phyloP scores from a whole-genome alignment of 2,888 invertebrate genomes.

The Ceratothoa steindachneri region DNA sequence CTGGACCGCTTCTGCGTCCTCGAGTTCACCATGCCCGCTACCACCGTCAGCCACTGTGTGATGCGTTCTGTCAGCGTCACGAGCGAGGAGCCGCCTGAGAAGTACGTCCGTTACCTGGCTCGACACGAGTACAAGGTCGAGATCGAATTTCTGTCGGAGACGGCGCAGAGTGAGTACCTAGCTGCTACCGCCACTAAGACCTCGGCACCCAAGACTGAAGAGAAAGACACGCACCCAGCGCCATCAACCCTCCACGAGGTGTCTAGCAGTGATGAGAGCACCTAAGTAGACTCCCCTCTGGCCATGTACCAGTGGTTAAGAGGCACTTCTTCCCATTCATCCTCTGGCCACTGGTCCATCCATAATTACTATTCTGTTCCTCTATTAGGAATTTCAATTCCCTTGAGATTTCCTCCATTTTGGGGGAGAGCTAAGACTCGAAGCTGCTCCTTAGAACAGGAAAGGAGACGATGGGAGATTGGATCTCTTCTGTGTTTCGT shows the following conservation, averaged over 20 bases:
- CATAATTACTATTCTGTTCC: too few relatives aligned
- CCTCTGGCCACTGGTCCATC: too few relatives aligned
- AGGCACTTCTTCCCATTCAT: too few relatives aligned
- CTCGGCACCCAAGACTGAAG: constrained; percentile 17
- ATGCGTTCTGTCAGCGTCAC: constrained; percentile 75
- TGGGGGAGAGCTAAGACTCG: too few relatives aligned
- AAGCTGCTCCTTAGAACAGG: too few relatives aligned
- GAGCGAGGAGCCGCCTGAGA: constrained; percentile 85
- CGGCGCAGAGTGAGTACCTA: constrained; percentile 64
- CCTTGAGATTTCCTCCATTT: too few relatives aligned
- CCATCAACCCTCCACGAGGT: constrained; percentile 20
- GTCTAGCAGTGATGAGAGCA: constrained; percentile 36
- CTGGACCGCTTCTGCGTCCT: constrained; percentile 80
- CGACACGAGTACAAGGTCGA: constrained; percentile 93
- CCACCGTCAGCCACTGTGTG: constrained; percentile 88
- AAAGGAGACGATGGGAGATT: too few relatives aligned
- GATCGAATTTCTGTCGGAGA: constrained; percentile 78
- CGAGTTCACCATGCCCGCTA: constrained; percentile 98
- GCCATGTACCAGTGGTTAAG: too few relatives aligned
- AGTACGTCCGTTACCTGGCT: constrained; percentile 93
- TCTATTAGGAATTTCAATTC: too few relatives aligned
- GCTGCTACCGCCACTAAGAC: constrained; percentile 58
- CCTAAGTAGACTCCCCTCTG: constrained; percentile 21
- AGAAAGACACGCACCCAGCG: constrained; percentile 24
- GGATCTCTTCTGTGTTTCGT: too few relatives aligned